These are phyloP conservation scores for Lophura nycthemera DNA, from an alignment of 2,113 vertebrate genomes.

Conservation along the genomic window DNA sequence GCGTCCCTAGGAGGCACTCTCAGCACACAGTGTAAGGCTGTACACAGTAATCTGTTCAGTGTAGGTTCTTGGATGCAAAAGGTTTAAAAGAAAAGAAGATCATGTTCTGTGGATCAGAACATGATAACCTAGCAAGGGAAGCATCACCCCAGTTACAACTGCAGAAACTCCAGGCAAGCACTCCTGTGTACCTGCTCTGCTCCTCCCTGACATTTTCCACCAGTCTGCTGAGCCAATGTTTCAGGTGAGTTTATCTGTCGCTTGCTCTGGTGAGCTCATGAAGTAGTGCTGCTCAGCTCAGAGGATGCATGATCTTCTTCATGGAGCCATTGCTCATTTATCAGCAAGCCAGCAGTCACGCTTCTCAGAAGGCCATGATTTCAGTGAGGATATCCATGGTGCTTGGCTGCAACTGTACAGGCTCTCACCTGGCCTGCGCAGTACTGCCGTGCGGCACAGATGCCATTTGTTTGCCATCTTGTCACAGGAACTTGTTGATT, in stretches of 20 bases:
- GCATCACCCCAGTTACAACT: not conserved
- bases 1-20: accelerated
- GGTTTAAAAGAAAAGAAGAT: not conserved
- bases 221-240: accelerated
- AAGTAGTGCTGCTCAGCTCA: not conserved
- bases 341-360: not conserved
- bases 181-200: not conserved
- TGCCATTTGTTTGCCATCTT: not conserved
- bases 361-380: not conserved
- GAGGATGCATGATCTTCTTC: not conserved
- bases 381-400: not conserved
- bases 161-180: not conserved
- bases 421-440: not conserved
- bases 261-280: not conserved
- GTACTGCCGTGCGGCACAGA: not conserved
- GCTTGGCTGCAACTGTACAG: not conserved
- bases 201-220: too few species aligned
- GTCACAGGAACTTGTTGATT: not conserved
- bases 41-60: accelerated
- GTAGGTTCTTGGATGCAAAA: not conserved
- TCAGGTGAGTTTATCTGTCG: not conserved
- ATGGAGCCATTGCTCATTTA: not conserved
- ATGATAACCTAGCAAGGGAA: not conserved
- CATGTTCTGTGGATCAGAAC: not conserved
- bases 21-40: not conserved